Percentiles rank a stretch among this genome's conserved stretches.
These are phyloP conservation scores for Podarcis cretensis DNA, from an alignment of 2,113 vertebrate genomes.

Conservation along the genomic window DNA sequence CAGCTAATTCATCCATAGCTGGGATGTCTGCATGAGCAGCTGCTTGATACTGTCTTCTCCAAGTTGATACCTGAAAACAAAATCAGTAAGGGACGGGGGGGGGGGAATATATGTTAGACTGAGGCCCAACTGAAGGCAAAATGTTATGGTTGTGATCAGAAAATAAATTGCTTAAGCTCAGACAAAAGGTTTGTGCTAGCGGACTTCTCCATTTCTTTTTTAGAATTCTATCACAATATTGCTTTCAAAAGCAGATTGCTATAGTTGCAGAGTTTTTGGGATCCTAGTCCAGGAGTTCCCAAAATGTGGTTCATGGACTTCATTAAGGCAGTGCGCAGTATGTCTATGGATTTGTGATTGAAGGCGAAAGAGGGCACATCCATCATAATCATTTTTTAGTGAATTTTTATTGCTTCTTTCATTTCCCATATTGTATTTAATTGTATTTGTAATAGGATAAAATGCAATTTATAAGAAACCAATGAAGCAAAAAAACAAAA, in stretches of 20 bases:
- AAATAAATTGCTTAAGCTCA: not conserved
- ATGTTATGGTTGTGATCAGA: not conserved
- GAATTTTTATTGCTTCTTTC: too few species aligned
- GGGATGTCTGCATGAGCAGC: conserved; percentile 84
- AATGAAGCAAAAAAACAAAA: not conserved
- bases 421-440: too few species aligned
- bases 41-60: conserved; percentile 91
- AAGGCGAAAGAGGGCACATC: too few species aligned
- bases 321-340: too few species aligned
- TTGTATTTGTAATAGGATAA: too few species aligned
- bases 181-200: not conserved
- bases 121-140: not conserved
- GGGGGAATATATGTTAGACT: not conserved
- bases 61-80: conserved; percentile 83
- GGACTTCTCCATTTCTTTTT: not conserved
- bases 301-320: too few species aligned
- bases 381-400: too few species aligned
- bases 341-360: too few species aligned
- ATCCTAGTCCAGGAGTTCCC: too few species aligned
- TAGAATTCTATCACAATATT: not conserved
- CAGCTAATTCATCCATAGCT: conserved; percentile 84
- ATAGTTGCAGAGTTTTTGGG: too few species aligned
- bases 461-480: too few species aligned
- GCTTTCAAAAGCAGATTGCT: not conserved
- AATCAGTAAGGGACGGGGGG: not conserved